Conservation (phyloP, 2,888 invertebrate genomes). For the Phytoseiulus persimilis region DNA sequence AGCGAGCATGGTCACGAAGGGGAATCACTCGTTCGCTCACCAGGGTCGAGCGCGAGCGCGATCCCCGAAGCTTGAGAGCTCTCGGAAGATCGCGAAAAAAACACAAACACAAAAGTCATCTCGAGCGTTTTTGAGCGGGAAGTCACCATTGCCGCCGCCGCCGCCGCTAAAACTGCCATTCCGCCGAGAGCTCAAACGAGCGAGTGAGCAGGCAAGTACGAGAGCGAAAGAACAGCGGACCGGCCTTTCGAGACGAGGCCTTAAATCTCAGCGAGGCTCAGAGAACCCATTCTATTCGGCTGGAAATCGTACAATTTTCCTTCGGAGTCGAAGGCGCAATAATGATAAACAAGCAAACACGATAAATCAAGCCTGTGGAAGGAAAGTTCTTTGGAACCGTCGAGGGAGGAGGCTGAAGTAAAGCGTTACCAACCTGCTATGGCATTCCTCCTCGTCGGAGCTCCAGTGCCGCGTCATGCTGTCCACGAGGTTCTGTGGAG, state of each 20-base stretch:
- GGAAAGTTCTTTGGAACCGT: not conserved
- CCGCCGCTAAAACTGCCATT: not conserved
- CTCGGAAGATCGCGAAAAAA: not conserved
- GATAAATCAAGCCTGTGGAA: not conserved
- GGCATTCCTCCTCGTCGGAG: slow-evolving; percentile 30
- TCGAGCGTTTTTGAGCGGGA: not conserved
- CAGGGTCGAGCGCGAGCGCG: not conserved
- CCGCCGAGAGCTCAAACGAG: not conserved
- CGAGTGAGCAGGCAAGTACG: not conserved
- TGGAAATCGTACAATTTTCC: not conserved
- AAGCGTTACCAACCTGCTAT: not conserved
- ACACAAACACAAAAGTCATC: not conserved
- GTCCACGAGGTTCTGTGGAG: slow-evolving; percentile 9
- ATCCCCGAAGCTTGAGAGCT: not conserved
- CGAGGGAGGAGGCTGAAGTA: not conserved
- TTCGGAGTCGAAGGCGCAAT: not conserved
- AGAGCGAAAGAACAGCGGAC: not conserved
- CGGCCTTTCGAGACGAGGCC: not conserved
- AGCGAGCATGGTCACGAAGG: no score
- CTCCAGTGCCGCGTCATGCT: slow-evolving; percentile 35
- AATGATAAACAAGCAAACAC: not conserved
- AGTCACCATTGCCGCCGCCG: no score
- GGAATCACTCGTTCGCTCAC: no score
- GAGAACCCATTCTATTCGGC: not conserved
- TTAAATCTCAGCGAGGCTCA: not conserved